phyloP scores from a whole-genome alignment of 1,140 invertebrate genomes.

The Drosophila repleta region DNA sequence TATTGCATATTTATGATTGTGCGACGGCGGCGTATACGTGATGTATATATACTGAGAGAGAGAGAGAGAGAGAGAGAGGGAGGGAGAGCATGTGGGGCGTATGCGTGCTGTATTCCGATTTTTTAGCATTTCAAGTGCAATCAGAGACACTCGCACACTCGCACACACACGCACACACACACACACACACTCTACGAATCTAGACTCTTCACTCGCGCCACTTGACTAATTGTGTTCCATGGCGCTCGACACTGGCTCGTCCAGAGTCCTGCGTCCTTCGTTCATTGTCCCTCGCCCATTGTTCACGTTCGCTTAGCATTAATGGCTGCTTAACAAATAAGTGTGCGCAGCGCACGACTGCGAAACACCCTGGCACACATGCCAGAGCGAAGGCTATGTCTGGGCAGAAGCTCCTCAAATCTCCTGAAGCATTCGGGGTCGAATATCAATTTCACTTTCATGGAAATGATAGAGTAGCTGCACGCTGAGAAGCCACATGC shows the following conservation, averaged over 20 bases:
- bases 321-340: too few relatives aligned
- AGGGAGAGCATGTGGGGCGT: slow-evolving; percentile 1
- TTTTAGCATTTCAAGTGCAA: too few relatives aligned
- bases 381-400: too few relatives aligned
- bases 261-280: not conserved
- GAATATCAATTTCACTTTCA: too few relatives aligned
- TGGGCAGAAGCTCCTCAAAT: too few relatives aligned
- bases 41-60: too few relatives aligned
- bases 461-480: too few relatives aligned
- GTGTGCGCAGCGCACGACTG: too few relatives aligned
- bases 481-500: too few relatives aligned
- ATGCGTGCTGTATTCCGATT: slow-evolving; percentile 20
- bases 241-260: slow-evolving; percentile 31
- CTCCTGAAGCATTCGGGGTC: too few relatives aligned
- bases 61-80: too few relatives aligned
- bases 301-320: slow-evolving; percentile 5
- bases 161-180: not conserved
- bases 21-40: not conserved
- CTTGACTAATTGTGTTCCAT: slow-evolving; percentile 51
- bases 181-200: slow-evolving; percentile 2
- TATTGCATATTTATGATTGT: slow-evolving; percentile 10
- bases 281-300: slow-evolving; percentile 14
- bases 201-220: not conserved
- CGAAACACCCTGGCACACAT: too few relatives aligned
- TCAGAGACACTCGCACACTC: not conserved